A percentile compares a stretch with the other conserved stretches of the same genome.
phyloP scores from a whole-genome alignment of 2,113 vertebrate genomes.

The Setophaga petechia region DNA sequence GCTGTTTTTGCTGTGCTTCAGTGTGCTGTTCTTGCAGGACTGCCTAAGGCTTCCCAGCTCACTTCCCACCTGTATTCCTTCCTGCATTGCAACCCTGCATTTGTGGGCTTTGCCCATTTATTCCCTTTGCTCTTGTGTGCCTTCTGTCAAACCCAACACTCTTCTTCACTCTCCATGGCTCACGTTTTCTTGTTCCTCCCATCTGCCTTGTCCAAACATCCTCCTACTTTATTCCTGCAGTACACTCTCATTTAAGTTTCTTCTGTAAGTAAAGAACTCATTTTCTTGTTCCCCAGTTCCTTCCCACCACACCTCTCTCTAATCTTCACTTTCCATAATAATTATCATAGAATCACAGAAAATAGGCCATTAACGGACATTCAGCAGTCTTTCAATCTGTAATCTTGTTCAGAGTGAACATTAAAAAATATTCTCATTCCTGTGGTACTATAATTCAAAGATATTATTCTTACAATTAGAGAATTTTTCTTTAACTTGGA shows the following conservation, averaged over 20 bases:
- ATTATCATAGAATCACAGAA: not conserved
- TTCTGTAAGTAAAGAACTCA: not conserved
- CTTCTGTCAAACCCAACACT: not conserved
- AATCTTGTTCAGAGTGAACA: not conserved
- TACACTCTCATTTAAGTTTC: not conserved
- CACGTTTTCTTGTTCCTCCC: not conserved
- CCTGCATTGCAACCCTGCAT: not conserved
- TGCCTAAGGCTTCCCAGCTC: not conserved
- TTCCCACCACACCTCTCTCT: not conserved
- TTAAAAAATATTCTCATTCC: not conserved
- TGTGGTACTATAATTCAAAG: not conserved
- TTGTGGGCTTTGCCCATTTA: not conserved
- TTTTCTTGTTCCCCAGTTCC: not conserved
- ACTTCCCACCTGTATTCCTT: not conserved
- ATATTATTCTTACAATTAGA: not conserved
- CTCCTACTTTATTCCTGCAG: not conserved
- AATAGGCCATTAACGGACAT: not conserved
- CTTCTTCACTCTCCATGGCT: not conserved
- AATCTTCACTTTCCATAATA: not conserved
- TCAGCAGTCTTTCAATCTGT: not conserved
- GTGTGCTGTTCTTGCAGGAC: not conserved
- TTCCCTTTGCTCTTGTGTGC: not conserved
- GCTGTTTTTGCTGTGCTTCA: not conserved
- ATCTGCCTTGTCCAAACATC: not conserved
- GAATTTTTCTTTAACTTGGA: not conserved